These are phyloP conservation scores for Drosophila neocordata DNA, from an alignment of 1,140 invertebrate genomes.

Conservation along the genomic window DNA sequence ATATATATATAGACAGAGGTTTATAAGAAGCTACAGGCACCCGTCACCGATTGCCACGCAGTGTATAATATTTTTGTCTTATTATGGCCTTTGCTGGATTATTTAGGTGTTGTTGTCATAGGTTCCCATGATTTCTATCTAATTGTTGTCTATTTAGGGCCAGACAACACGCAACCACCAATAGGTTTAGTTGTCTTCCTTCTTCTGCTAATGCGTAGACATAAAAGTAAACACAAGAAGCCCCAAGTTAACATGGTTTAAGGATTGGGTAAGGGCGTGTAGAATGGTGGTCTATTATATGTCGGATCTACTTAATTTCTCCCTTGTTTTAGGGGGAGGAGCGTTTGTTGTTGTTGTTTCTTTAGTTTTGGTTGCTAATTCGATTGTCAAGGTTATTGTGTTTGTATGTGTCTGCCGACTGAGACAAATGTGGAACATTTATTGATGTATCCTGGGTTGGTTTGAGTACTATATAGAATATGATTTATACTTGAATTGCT, in stretches of 20 bases:
- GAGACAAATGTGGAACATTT: constrained; percentile 16
- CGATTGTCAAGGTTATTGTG: constrained; percentile 66
- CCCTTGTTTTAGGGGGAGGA: constrained; percentile 21
- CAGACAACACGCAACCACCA: constrained; percentile 58
- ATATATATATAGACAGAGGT: background rate
- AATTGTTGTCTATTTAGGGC: constrained; percentile 77
- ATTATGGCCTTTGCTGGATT: constrained; percentile 47
- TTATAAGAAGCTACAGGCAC: constrained; percentile 47
- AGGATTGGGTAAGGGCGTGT: background rate
- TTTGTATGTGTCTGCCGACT: constrained; percentile 32
- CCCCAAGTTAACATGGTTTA: constrained; percentile 21
- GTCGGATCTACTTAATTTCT: constrained; percentile 46
- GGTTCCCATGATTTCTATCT: constrained; percentile 62
- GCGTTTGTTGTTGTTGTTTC: background rate
- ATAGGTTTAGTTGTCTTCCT: background rate
- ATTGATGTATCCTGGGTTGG: constrained; percentile 18
- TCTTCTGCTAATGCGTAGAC: constrained; percentile 51
- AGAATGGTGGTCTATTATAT: constrained; percentile 14
- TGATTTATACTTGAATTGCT: background rate
- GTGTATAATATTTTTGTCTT: constrained; percentile 36
- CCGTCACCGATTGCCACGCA: constrained; percentile 68
- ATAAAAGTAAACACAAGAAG: constrained; percentile 56
- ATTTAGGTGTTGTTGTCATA: constrained; percentile 76
- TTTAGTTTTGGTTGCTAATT: constrained; percentile 44
- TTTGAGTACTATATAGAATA: background rate